These are phyloP conservation scores for Chromoteleia sp. DNA, from an alignment of 2,888 invertebrate species.

Conservation along the genomic window DNA sequence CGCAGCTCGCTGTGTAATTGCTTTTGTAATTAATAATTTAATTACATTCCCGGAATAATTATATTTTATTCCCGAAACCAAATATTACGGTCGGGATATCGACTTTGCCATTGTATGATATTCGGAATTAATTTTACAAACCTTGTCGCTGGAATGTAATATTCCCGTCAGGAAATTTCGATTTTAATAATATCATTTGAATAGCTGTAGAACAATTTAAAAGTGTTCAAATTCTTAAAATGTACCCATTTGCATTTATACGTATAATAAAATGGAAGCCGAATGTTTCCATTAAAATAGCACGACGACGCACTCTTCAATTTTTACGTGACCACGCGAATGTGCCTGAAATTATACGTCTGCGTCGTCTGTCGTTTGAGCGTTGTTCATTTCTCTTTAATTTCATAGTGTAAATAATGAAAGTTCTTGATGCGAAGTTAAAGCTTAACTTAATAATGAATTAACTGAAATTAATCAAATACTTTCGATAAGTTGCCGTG, in stretches of 20 bases:
- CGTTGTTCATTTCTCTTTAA: neutral
- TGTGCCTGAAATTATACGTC: constrained; percentile 21
- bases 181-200: constrained; percentile 37
- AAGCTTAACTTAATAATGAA: constrained; percentile 50
- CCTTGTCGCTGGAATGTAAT: constrained; percentile 16
- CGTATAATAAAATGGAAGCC: constrained; percentile 15
- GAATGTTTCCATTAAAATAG: constrained; percentile 22
- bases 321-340: constrained; percentile 24
- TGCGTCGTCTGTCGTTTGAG: neutral
- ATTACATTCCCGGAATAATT: constrained; percentile 7
- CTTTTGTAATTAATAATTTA: constrained; percentile 31
- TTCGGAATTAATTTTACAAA: constrained; percentile 33
- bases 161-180: constrained; percentile 5
- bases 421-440: constrained; percentile 28
- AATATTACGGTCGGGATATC: constrained; percentile 25
- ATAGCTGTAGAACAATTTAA: constrained; percentile 22
- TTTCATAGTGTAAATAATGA: constrained; percentile 35
- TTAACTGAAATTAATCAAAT: constrained; percentile 58
- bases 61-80: constrained; percentile 22
- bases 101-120: constrained; percentile 7
- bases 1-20: constrained; percentile 2
- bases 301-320: neutral
- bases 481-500: constrained; percentile 54
- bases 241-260: constrained; percentile 4
- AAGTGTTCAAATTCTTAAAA: constrained; percentile 24